Conservation (phyloP, 2,113 vertebrate species). For the Dromiciops gliroides region DNA sequence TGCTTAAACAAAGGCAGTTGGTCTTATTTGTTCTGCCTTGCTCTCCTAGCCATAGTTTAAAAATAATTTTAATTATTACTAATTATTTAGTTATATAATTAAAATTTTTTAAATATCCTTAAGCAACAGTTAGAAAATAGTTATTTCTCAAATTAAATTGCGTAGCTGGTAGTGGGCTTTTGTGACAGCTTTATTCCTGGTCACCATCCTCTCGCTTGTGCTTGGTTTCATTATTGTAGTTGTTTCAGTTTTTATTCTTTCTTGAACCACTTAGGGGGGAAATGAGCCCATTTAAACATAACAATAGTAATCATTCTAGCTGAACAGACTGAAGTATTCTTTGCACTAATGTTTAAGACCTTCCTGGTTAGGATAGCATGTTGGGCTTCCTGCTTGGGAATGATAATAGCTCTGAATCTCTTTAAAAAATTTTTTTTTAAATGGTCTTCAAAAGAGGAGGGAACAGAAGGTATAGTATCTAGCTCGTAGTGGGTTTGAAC, state of each 20-base stretch:
- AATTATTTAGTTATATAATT: too few species aligned
- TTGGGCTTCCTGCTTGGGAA: background rate
- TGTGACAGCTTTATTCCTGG: background rate
- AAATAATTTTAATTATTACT: too few species aligned
- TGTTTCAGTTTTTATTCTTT: conserved; percentile 26
- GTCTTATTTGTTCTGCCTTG: conserved; percentile 38
- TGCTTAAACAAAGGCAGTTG: background rate
- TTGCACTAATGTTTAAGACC: conserved; percentile 13
- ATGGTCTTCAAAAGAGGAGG: background rate
- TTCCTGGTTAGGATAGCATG: background rate
- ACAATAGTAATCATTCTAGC: background rate
- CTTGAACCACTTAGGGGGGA: background rate
- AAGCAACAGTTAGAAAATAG: conserved; percentile 22
- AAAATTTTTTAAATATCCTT: too few species aligned
- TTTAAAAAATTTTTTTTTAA: background rate
- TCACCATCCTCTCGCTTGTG: conserved; percentile 16
- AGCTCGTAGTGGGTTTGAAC: background rate
- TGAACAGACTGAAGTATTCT: background rate
- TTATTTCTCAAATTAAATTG: conserved; percentile 22
- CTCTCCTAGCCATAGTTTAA: conserved; percentile 14
- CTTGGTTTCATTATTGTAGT: conserved; percentile 22
- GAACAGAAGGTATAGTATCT: conserved; percentile 6
- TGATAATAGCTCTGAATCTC: background rate
- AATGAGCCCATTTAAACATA: background rate
- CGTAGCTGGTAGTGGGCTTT: conserved; percentile 11